phyloP scores from a whole-genome alignment of 2,113 vertebrate genomes.

The Brachyhypopomus occidentalis region DNA sequence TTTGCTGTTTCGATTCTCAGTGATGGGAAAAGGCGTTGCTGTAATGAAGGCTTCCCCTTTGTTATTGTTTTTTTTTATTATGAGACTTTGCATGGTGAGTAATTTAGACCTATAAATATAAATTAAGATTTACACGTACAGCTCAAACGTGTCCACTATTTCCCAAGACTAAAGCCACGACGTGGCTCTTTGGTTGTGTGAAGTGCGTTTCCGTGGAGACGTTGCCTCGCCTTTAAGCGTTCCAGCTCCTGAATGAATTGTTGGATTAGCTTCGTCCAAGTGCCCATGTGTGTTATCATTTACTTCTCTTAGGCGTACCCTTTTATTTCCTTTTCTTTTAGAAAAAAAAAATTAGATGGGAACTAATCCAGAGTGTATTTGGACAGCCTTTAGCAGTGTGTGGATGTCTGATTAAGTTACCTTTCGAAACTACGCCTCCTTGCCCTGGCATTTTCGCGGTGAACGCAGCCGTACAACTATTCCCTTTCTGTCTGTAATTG shows the following conservation, averaged over 20 bases:
- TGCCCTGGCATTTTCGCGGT: slow-evolving; percentile 23
- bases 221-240: background rate
- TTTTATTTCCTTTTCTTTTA: background rate
- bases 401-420: background rate
- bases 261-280: slow-evolving; percentile 13
- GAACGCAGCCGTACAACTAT: background rate
- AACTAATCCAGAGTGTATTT: slow-evolving; percentile 27
- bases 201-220: background rate
- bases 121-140: slow-evolving; percentile 73
- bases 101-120: slow-evolving; percentile 72
- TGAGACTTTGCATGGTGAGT: slow-evolving; percentile 64
- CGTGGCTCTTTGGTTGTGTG: background rate
- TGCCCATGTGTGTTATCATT: slow-evolving; percentile 16
- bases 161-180: slow-evolving; percentile 60
- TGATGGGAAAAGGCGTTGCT: slow-evolving; percentile 55
- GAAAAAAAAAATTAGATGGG: background rate
- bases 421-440: slow-evolving; percentile 27
- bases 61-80: slow-evolving; percentile 69
- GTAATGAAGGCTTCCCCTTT: slow-evolving; percentile 64
- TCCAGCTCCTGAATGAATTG: background rate
- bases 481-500: slow-evolving; percentile 26
- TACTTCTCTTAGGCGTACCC: background rate
- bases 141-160: slow-evolving; percentile 65
- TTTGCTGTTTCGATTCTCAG: slow-evolving; percentile 27
- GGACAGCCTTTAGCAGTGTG: slow-evolving; percentile 22